These are phyloP conservation scores for Nowickia ferox DNA, from an alignment of 2,888 invertebrate genomes.

Conservation along the genomic window DNA sequence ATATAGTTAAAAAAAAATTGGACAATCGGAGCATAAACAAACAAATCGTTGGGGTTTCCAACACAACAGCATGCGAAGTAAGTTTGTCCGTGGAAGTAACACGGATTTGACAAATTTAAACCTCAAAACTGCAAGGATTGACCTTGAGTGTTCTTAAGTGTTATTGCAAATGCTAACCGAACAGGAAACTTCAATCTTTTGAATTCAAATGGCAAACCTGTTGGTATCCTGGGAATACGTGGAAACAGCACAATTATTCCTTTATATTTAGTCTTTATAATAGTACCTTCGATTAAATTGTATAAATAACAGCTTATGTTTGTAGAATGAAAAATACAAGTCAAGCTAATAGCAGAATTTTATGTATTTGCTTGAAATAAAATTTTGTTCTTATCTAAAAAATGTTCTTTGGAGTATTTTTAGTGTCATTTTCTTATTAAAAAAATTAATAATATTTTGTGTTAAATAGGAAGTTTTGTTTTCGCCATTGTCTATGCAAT, in stretches of 20 bases:
- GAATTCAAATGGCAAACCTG: neutral
- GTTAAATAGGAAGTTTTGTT: too few species aligned
- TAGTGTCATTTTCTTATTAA: too few species aligned
- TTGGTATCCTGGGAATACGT: neutral
- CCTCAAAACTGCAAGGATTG: neutral
- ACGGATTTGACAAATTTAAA: neutral
- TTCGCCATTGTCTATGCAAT: too few species aligned
- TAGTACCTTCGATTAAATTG: slow-evolving; percentile 2
- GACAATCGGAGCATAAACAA: neutral
- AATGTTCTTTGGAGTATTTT: too few species aligned
- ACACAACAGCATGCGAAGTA: neutral
- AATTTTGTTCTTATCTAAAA: too few species aligned
- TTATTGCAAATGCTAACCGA: neutral
- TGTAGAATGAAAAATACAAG: too few species aligned
- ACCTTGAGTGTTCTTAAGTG: neutral
- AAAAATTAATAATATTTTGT: too few species aligned
- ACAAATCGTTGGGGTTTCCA: neutral
- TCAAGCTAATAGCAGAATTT: too few species aligned
- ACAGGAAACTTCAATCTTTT: neutral
- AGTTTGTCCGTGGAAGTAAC: neutral
- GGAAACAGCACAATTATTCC: neutral
- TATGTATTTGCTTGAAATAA: too few species aligned
- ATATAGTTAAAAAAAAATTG: too few species aligned
- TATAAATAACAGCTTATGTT: too few species aligned
- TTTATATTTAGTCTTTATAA: slow-evolving; percentile 4